Percentiles rank a stretch among this genome's conserved stretches.
These are phyloP conservation scores for Hydriomena furcata DNA, from an alignment of 2,888 invertebrate genomes.

Conservation along the genomic window DNA sequence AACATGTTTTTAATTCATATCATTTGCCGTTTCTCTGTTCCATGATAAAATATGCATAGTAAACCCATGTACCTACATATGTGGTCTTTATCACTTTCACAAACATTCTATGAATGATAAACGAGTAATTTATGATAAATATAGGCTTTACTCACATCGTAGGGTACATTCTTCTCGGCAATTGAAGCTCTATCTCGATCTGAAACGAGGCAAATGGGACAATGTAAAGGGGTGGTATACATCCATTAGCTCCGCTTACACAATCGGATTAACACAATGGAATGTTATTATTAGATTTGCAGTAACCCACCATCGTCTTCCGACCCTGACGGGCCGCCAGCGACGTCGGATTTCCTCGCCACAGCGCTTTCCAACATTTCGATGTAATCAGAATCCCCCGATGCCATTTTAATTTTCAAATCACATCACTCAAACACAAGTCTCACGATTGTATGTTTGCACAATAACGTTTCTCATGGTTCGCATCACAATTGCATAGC, in stretches of 20 bases:
- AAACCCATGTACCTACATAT: neutral
- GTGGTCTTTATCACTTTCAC: no score
- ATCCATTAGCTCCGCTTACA: conserved; percentile 42
- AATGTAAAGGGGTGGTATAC: conserved; percentile 53
- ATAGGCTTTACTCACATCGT: conserved; percentile 83
- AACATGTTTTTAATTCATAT: conserved; percentile 1
- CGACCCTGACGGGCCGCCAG: conserved; percentile 83
- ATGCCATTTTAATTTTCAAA: conserved; percentile 87
- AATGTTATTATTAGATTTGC: conserved; percentile 65
- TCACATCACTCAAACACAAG: conserved; percentile 77
- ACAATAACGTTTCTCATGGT: conserved; percentile 73
- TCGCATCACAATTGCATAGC: conserved; percentile 73
- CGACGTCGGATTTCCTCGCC: conserved; percentile 83
- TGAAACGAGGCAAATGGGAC: conserved; percentile 65
- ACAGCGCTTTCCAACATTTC: conserved; percentile 88
- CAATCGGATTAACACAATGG: conserved; percentile 54
- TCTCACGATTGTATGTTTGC: conserved; percentile 60
- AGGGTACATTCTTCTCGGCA: conserved; percentile 84
- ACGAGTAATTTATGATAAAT: conserved; percentile 23
- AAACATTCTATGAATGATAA: conserved; percentile 12
- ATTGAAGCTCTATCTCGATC: conserved; percentile 84
- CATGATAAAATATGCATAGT: conserved; percentile 1
- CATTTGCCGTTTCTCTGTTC: neutral
- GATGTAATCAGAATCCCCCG: conserved; percentile 92
- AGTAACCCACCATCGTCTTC: conserved; percentile 83